A percentile compares a stretch with the other conserved stretches of the same genome.
phyloP scores from a whole-genome alignment of 2,888 invertebrate genomes.

The Cantharis rustica region DNA sequence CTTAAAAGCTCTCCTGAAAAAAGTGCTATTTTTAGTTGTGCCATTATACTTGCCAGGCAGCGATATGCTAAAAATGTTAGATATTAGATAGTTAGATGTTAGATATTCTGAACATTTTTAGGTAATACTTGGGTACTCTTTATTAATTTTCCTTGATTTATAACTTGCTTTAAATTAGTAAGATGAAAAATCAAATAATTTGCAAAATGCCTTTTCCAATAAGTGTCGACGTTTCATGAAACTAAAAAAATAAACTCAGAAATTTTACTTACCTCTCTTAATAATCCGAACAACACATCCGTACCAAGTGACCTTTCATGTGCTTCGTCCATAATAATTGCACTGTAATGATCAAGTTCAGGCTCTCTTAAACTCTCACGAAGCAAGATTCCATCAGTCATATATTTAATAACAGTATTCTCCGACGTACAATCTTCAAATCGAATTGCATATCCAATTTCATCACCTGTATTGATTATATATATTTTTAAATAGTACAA shows the following conservation, averaged over 20 bases:
- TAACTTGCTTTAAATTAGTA: too few species aligned
- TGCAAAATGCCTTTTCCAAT: too few species aligned
- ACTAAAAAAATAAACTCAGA: neutral
- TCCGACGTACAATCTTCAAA: constrained; percentile 99
- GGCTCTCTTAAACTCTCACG: constrained; percentile 95
- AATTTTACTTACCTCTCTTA: constrained; percentile 78
- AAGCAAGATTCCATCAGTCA: constrained; percentile 98
- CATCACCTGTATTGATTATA: constrained; percentile 66
- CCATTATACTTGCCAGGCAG: too few species aligned
- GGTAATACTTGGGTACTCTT: too few species aligned
- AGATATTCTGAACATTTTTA: too few species aligned
- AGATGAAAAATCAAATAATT: too few species aligned
- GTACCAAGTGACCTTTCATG: constrained; percentile 98
- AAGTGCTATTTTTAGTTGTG: too few species aligned
- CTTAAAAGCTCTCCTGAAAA: too few species aligned
- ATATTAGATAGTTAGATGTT: too few species aligned
- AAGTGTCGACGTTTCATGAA: neutral
- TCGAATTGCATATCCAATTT: constrained; percentile 98
- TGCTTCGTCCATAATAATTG: constrained; percentile 99
- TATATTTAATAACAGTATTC: constrained; percentile 93
- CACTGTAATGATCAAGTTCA: constrained; percentile 96
- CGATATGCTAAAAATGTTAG: too few species aligned
- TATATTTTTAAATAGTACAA: neutral
- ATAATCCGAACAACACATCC: constrained; percentile 95
- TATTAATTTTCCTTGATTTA: too few species aligned